Evolutionary conservation across 2,113 vertebrate genomes (phyloP), one percentile per base, ranked within the genome.

Genomic region (Rhinoptilus africanus): DNA sequence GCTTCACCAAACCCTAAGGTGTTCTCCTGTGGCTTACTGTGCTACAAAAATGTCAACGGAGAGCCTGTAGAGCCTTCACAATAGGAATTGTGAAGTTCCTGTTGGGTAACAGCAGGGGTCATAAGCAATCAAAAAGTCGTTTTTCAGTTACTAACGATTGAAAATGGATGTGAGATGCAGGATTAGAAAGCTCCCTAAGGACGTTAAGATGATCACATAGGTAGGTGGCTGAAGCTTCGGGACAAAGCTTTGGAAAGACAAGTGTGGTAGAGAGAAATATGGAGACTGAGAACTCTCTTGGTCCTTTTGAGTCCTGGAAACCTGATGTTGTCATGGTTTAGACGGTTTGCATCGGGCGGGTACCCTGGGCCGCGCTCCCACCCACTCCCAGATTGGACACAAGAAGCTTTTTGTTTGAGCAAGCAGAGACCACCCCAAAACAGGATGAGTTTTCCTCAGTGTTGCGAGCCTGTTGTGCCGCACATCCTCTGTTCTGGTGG

Each of bases 281-380:
- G 8, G 30, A 57, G 51, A 20, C 2, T 4, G 4, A 85, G 48
- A 85, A 41, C 26, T 39, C 15, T 8, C n/a, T 56, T 37, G 12
- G n/a, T 73, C 30, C 85, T 71, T 88, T 74, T 43, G 76, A 32
- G 60, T 78, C 26, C 51, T 92, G 76, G 21, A 85, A 88, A 45
- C 12, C 1, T 74, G 39, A 1, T 80, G 21, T 26, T 41, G 12
- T 24, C 6, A 12, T 8, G 5, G 21, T 53, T 93, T 51, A 78
- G 51, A 41, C 59, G 27, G 22, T 71, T 94, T 75, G 32, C 14
- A 11, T 41, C 23, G 17, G 41, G 8, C 0, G 1, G 18, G 37
- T 56, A 23, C 7, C 21, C 48, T 63, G 30, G 8, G 34, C 53
- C 28, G 22, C 3, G 2, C 47, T 64, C 17, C 56, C 43, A 28